Percentiles rank a stretch among this genome's conserved stretches.
These are phyloP conservation scores for Pammene aurita DNA, from an alignment of 2,888 invertebrate species.

Conservation along the genomic window DNA sequence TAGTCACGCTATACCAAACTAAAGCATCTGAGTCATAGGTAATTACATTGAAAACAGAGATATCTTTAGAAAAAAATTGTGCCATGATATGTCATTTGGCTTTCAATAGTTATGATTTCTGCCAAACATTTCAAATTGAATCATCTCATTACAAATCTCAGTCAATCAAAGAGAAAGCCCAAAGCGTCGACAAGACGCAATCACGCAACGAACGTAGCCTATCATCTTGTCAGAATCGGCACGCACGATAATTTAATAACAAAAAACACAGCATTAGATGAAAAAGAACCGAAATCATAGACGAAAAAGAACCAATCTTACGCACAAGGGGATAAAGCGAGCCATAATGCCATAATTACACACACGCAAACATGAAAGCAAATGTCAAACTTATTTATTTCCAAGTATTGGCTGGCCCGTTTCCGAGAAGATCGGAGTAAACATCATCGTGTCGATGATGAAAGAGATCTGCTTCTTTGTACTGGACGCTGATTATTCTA, in stretches of 20 bases:
- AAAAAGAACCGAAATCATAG: constrained; percentile 58
- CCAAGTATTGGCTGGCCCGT: constrained; percentile 80
- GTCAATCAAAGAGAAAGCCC: constrained; percentile 82
- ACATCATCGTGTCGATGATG: constrained; percentile 83
- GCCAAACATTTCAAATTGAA: constrained; percentile 38
- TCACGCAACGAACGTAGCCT: constrained; percentile 79
- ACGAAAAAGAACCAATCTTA: constrained; percentile 51
- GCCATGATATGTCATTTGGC: neutral
- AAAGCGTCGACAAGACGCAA: constrained; percentile 80
- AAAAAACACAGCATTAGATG: constrained; percentile 72
- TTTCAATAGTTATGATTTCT: constrained; percentile 16
- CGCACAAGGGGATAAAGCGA: constrained; percentile 60
- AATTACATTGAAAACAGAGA: neutral
- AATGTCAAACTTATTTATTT: constrained; percentile 84
- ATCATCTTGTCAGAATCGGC: constrained; percentile 82
- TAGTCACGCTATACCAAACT: constrained; percentile 7
- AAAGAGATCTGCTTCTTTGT: constrained; percentile 82
- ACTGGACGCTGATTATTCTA: constrained; percentile 81
- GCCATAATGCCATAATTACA: constrained; percentile 78
- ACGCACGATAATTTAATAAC: constrained; percentile 83
- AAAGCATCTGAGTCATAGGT: neutral
- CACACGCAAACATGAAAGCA: constrained; percentile 83
- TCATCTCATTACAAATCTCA: constrained; percentile 52
- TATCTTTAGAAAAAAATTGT: neutral
- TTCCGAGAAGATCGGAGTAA: constrained; percentile 80